phyloP scores from a whole-genome alignment of 2,113 vertebrate species.

The Odocoileus virginianus region DNA sequence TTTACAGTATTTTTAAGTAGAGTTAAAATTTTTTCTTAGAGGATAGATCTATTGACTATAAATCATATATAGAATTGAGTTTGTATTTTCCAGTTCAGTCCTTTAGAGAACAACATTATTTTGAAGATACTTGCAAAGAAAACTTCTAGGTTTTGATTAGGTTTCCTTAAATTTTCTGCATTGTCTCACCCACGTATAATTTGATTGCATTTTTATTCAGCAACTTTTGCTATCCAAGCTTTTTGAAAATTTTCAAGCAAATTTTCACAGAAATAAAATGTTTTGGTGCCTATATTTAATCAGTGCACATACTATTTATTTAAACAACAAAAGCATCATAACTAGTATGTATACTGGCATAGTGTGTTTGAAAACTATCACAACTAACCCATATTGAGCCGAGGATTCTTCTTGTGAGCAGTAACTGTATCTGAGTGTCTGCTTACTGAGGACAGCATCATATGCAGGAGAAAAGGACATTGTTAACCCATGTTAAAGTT shows the following conservation, averaged over 20 bases:
- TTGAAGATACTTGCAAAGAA: background rate
- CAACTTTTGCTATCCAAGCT: background rate
- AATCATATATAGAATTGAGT: background rate
- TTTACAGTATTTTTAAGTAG: background rate
- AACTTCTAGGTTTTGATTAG: background rate
- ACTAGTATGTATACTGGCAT: background rate
- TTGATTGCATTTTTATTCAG: background rate
- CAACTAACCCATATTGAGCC: background rate
- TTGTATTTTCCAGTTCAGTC: background rate
- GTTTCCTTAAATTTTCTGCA: background rate
- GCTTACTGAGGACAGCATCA: background rate
- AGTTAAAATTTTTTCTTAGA: background rate
- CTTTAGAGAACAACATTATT: background rate
- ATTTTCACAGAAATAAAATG: background rate
- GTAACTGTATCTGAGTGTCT: background rate
- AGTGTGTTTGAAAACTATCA: background rate
- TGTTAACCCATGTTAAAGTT: background rate
- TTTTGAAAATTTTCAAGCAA: background rate
- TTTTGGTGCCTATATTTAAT: background rate
- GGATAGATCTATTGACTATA: background rate
- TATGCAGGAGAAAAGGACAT: background rate
- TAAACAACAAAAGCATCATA: background rate
- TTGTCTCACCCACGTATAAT: background rate
- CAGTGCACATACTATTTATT: background rate
- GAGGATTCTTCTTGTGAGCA: background rate